A percentile compares a stretch with the other conserved stretches of the same genome.
phyloP scores from a whole-genome alignment of 2,113 vertebrate species.

The Scomber colias region DNA sequence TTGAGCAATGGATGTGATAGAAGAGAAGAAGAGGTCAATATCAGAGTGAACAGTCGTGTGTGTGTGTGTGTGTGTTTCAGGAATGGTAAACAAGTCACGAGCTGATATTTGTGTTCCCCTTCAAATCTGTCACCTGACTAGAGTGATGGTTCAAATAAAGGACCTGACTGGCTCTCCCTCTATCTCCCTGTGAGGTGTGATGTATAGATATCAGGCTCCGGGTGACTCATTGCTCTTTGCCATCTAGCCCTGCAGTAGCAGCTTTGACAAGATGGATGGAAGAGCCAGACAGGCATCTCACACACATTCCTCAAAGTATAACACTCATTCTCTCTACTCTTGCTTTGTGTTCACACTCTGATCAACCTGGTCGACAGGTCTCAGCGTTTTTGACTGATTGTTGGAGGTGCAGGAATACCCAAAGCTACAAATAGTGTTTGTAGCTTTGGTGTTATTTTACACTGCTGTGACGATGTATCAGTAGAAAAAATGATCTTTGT shows the following conservation, averaged over 20 bases:
- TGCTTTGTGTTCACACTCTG: slow-evolving; percentile 5
- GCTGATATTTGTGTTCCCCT: slow-evolving; percentile 31
- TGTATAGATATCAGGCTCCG: slow-evolving; percentile 49
- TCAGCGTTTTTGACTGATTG: slow-evolving; percentile 1
- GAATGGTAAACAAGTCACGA: slow-evolving; percentile 13
- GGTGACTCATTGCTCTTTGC: slow-evolving; percentile 37
- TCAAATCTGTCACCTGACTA: slow-evolving; percentile 30
- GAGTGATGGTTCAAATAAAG: slow-evolving; percentile 55
- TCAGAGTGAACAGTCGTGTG: neutral
- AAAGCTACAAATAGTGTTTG: neutral
- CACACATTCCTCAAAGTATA: slow-evolving; percentile 35
- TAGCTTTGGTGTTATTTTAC: neutral
- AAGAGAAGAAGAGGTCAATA: slow-evolving; percentile 28
- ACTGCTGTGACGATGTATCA: no score
- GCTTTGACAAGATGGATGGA: slow-evolving; percentile 50
- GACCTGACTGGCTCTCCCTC: neutral
- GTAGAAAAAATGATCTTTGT: no score
- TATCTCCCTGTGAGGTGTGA: slow-evolving; percentile 35
- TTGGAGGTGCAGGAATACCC: neutral
- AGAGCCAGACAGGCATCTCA: slow-evolving; percentile 5
- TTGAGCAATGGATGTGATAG: slow-evolving; percentile 16
- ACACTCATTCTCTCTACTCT: slow-evolving; percentile 14
- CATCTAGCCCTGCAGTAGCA: neutral
- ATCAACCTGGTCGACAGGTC: neutral
- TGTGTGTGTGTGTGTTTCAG: neutral